These are phyloP conservation scores for Dicranocentrus wangi DNA, from an alignment of 2,888 invertebrate species.

Conservation along the genomic window DNA sequence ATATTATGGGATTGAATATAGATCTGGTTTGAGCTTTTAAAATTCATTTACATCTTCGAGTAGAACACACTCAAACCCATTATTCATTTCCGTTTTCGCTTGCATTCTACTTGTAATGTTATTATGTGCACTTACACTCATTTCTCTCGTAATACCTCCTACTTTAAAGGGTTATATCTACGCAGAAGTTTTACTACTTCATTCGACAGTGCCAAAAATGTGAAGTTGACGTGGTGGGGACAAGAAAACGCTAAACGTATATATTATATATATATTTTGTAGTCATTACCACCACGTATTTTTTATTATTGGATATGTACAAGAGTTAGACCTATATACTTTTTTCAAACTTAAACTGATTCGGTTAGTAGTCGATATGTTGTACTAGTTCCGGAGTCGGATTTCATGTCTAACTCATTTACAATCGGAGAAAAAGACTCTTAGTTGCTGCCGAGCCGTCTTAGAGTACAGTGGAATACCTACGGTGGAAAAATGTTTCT, in stretches of 20 bases:
- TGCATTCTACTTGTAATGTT: too few species aligned
- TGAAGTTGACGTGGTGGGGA: not conserved
- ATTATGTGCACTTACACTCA: too few species aligned
- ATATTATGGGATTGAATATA: too few species aligned
- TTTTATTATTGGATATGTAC: too few species aligned
- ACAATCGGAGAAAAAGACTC: constrained; percentile 30
- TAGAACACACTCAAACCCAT: too few species aligned
- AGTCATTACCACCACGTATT: too few species aligned
- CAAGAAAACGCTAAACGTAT: not conserved
- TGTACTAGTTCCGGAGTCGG: constrained; percentile 31
- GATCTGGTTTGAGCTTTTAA: too few species aligned
- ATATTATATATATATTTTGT: too few species aligned
- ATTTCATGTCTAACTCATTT: constrained; percentile 59
- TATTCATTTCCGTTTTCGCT: too few species aligned
- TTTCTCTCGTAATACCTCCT: not conserved
- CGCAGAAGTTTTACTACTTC: not conserved
- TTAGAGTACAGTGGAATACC: not conserved
- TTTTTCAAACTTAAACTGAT: constrained; percentile 2
- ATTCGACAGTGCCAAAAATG: constrained; percentile 9
- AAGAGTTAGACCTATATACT: not conserved
- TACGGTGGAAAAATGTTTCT: constrained; percentile 9
- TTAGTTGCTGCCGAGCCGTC: constrained; percentile 49
- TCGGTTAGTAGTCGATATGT: not conserved
- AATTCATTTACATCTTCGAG: too few species aligned
- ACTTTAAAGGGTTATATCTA: not conserved